These are phyloP conservation scores for Branchipolynoe longqiensis DNA, from an alignment of 2,888 invertebrate species.

Conservation along the genomic window DNA sequence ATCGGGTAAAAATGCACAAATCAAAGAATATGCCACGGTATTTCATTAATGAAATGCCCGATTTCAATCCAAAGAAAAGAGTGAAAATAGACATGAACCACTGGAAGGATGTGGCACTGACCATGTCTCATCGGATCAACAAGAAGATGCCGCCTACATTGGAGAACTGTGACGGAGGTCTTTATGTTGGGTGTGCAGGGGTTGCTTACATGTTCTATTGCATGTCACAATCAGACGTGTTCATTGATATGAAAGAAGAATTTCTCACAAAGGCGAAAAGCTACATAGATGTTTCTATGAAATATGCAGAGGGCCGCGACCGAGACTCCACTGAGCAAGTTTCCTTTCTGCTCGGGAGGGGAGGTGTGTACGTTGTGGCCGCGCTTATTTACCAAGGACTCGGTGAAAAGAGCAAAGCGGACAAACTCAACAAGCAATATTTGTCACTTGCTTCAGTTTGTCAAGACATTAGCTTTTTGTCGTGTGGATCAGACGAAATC, in stretches of 20 bases:
- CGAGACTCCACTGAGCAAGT: slow-evolving; percentile 84
- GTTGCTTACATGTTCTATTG: slow-evolving; percentile 90
- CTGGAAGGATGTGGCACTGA: slow-evolving; percentile 71
- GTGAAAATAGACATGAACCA: slow-evolving; percentile 69
- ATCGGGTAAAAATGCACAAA: no score
- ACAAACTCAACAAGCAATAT: slow-evolving; percentile 79
- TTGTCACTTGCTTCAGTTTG: slow-evolving; percentile 81
- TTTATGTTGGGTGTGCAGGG: slow-evolving; percentile 88
- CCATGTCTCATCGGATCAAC: slow-evolving; percentile 70
- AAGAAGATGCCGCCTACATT: slow-evolving; percentile 71
- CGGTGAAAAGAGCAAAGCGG: slow-evolving; percentile 75
- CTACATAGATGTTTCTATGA: slow-evolving; percentile 86
- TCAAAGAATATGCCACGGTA: slow-evolving; percentile 69
- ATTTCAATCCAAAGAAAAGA: slow-evolving; percentile 69
- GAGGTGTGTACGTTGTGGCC: slow-evolving; percentile 89
- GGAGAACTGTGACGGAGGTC: slow-evolving; percentile 84
- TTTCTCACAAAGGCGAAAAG: slow-evolving; percentile 85
- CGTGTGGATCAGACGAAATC: slow-evolving; percentile 88
- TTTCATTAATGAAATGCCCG: slow-evolving; percentile 73
- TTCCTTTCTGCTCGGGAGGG: slow-evolving; percentile 90
- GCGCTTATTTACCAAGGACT: slow-evolving; percentile 78
- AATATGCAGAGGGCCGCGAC: slow-evolving; percentile 82
- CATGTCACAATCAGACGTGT: slow-evolving; percentile 84
- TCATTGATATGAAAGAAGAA: slow-evolving; percentile 67
- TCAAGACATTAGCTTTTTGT: slow-evolving; percentile 82